These are phyloP conservation scores for Cyphomyrus plagiostoma DNA, from an alignment of 2,113 vertebrate species.

Conservation along the genomic window DNA sequence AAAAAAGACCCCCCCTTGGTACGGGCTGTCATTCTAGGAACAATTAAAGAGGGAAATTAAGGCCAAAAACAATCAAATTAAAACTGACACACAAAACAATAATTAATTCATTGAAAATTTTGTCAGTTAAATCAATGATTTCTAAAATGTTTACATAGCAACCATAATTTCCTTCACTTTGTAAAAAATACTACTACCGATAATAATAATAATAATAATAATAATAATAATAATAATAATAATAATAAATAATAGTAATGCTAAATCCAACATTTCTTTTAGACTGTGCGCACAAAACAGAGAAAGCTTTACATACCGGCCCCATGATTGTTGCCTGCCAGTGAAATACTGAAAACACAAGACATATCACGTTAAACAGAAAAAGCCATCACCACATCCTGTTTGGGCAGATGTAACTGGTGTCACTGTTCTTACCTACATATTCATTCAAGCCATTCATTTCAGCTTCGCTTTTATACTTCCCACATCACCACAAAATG, in stretches of 20 bases:
- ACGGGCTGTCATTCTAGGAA: conserved; percentile 68
- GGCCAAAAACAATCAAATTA: neutral
- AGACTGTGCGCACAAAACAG: neutral
- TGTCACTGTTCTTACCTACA: neutral
- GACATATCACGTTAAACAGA: neutral
- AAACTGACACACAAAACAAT: neutral
- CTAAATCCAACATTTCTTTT: neutral
- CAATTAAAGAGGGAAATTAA: neutral
- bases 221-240: too few relatives aligned
- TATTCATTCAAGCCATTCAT: neutral
- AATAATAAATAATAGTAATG: neutral
- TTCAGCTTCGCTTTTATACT: neutral
- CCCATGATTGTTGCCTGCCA: conserved; percentile 78
- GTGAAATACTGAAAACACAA: conserved; percentile 63
- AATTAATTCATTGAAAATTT: neutral
- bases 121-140: neutral
- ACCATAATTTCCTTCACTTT: neutral
- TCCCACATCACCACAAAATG: neutral
- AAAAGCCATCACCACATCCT: neutral
- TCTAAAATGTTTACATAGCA: neutral
- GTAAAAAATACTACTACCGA: neutral
- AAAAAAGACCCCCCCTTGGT: conserved; percentile 74
- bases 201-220: too few relatives aligned
- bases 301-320: conserved; percentile 55
- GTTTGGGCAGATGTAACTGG: neutral